These are phyloP conservation scores for Uloborus plumipes DNA, from an alignment of 2,888 invertebrate species.

Conservation along the genomic window DNA sequence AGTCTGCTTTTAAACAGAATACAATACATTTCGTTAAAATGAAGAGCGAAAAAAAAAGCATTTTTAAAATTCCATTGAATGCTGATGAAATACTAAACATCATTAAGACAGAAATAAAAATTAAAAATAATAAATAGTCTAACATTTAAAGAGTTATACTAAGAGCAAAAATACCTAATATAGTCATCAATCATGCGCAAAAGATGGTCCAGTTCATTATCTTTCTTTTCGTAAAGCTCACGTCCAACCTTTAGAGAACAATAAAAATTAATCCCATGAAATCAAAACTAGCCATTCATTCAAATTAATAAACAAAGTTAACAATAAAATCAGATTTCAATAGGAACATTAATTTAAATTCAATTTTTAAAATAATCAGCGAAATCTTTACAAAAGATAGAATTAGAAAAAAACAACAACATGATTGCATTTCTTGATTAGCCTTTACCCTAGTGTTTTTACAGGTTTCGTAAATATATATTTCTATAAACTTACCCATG, in stretches of 20 bases:
- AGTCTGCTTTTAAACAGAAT: too few relatives aligned
- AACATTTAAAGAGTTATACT: background rate
- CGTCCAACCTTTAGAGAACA: conserved; percentile 79
- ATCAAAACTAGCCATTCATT: background rate
- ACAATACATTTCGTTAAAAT: background rate
- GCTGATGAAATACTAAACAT: too few relatives aligned
- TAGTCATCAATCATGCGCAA: conserved; percentile 92
- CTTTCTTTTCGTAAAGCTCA: conserved; percentile 96
- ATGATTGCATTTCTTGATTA: background rate
- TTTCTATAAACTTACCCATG: conserved; percentile 77
- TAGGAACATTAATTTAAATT: too few relatives aligned
- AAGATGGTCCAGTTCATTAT: conserved; percentile 90
- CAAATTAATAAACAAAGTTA: background rate
- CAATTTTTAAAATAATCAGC: too few relatives aligned
- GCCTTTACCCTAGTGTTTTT: background rate
- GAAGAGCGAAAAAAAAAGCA: background rate
- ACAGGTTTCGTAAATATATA: background rate
- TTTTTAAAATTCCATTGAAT: too few relatives aligned
- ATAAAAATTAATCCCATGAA: too few relatives aligned
- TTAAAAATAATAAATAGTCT: background rate
- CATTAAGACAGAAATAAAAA: background rate
- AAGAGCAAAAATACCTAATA: conserved; percentile 73
- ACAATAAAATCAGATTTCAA: background rate
- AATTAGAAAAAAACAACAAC: background rate
- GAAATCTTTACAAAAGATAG: too few relatives aligned